Conservation (phyloP, 1,140 invertebrate genomes). For the Paralvinella palmiformis region DNA sequence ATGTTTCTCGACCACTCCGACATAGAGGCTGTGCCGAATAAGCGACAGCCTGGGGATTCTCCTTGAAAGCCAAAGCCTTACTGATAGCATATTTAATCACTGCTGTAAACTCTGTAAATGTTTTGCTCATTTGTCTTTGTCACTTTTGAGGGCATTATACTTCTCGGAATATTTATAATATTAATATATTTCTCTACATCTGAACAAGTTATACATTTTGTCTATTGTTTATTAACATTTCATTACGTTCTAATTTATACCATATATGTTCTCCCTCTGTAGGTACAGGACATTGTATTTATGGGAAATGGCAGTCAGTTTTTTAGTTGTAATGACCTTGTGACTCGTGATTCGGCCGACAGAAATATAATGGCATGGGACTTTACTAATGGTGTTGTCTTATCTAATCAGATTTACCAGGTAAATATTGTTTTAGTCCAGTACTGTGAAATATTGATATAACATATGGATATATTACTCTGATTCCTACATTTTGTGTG, state of each 20-base stretch:
- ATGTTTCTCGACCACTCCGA: too few relatives aligned
- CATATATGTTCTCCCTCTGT: constrained; percentile 13
- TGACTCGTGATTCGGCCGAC: constrained; percentile 48
- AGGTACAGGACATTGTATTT: constrained; percentile 49
- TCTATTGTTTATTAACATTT: neutral
- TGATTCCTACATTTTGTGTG: neutral
- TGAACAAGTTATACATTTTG: constrained; percentile 2
- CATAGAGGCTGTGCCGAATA: too few relatives aligned
- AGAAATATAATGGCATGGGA: constrained; percentile 52
- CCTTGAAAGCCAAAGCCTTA: too few relatives aligned
- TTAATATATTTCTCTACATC: neutral
- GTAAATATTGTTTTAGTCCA: constrained; percentile 28
- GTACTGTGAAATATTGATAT: neutral
- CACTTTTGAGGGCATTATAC: neutral
- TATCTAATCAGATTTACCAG: constrained; percentile 52
- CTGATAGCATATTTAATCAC: neutral
- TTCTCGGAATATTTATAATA: neutral
- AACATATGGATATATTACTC: neutral
- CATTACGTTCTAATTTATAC: neutral
- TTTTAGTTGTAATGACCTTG: constrained; percentile 38
- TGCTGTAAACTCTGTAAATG: neutral
- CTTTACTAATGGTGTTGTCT: constrained; percentile 33
- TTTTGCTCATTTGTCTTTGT: too few relatives aligned
- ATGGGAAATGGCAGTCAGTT: constrained; percentile 36
- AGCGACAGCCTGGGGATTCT: too few relatives aligned